phyloP scores from a whole-genome alignment of 2,797 vertebrate genomes.

The Enteromius unitaeniatus region DNA sequence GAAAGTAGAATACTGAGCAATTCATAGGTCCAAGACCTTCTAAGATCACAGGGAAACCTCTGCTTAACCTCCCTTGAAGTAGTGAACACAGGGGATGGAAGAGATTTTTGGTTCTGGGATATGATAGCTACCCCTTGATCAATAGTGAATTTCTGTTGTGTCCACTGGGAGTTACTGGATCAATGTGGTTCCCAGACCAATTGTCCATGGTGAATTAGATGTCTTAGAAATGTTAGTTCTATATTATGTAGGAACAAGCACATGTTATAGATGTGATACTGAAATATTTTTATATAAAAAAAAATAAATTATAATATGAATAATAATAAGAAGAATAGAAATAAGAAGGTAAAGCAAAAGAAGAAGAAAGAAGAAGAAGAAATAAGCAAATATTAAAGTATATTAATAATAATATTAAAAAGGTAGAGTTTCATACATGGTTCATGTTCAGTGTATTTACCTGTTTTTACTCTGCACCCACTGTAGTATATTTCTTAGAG shows the following conservation, averaged over 20 bases:
- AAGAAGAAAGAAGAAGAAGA: background rate
- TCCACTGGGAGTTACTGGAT: conserved; percentile 73
- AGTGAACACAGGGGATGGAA: conserved; percentile 74
- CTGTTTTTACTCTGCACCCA: background rate
- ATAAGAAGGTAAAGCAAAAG: no score
- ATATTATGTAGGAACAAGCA: background rate
- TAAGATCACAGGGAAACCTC: conserved; percentile 82
- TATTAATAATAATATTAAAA: background rate
- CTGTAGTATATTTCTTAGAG: conserved; percentile 15
- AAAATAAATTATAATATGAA: no score
- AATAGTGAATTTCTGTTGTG: conserved; percentile 73
- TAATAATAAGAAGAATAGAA: background rate
- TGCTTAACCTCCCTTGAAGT: conserved; percentile 83
- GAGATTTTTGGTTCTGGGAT: conserved; percentile 69
- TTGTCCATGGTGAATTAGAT: conserved; percentile 64
- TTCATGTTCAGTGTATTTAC: background rate
- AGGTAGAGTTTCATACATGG: background rate
- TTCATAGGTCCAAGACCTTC: conserved; percentile 78
- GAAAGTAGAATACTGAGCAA: conserved; percentile 69
- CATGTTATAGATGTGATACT: background rate
- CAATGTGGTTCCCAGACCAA: conserved; percentile 79
- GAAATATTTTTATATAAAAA: background rate
- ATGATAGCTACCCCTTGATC: conserved; percentile 76
- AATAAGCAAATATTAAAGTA: background rate
- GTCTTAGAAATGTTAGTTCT: background rate